These are phyloP conservation scores for Serripes groenlandicus DNA, from an alignment of 2,888 invertebrate species.

Conservation along the genomic window DNA sequence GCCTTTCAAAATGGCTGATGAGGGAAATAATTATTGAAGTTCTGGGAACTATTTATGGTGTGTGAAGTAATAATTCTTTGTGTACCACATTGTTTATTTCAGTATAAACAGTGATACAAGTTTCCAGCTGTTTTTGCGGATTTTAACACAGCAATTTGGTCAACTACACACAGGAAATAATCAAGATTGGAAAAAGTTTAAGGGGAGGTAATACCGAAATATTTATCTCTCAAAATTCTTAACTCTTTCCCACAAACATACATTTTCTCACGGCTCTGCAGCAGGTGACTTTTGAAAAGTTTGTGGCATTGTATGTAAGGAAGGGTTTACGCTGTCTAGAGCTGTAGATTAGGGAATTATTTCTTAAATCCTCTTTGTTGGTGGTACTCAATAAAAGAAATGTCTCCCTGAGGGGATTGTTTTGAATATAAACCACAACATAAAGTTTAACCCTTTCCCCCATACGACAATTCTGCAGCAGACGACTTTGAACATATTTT, in stretches of 20 bases:
- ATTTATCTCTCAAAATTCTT: neutral
- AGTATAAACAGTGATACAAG: constrained; percentile 76
- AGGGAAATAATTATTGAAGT: neutral
- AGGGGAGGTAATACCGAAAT: constrained; percentile 76
- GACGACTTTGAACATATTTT: neutral
- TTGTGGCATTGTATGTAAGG: no score
- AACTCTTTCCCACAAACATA: neutral
- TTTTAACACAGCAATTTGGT: constrained; percentile 72
- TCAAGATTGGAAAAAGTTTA: constrained; percentile 80
- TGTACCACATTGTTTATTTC: constrained; percentile 10
- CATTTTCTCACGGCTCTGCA: neutral
- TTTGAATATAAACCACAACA: neutral
- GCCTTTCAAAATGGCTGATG: no score
- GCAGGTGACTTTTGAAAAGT: neutral
- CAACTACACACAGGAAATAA: constrained; percentile 62
- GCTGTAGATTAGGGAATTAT: no score
- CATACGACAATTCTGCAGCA: neutral
- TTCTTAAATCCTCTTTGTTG: no score
- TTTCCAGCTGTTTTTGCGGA: constrained; percentile 76
- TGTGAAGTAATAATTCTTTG: no score
- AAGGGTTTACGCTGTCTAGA: no score
- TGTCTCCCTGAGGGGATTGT: no score
- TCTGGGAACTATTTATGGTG: neutral
- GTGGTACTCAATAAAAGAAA: no score
- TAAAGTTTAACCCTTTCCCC: neutral